Base-by-base conservation (phyloP, 2,113 vertebrate species). In the Salvelinus sp. region DNA sequence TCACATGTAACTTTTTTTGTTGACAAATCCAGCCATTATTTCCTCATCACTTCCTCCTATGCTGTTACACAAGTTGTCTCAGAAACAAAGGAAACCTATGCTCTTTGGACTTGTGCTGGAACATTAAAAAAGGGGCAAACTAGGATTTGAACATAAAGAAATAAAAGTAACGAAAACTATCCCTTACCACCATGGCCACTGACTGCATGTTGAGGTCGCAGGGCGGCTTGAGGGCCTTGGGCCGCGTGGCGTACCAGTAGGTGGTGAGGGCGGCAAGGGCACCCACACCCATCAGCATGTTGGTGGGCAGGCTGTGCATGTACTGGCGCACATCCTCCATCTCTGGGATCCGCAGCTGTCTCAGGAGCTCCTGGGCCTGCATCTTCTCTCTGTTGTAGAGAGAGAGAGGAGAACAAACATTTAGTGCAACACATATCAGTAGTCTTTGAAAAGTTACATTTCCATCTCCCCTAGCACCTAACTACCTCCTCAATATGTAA, bases 181-280 rank as follows among this genome's bases (percentile, higher is more conserved):
- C 47, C 76, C 94, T 88, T 85, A 98, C 97, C 88, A 94, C 84
- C 10, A 97, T 77, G 90, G 97, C 96, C 86, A 96, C 83, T 0
- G 98, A 99, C 84, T 99, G 98, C 94, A 95, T 91, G 47, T 89
- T 76, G 70, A 98, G 92, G 85, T 99, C 96, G 44, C 96, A 98
- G 22, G 96, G 95, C 0, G 96, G 95, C 71, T 95, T 95, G 75
- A 98, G 90, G 54, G 98, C 95, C 81, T 92, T 96, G 0, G 97
- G 96, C 66, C 97, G 92, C 0, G 96, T 96, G 70, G 95, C 95
- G 1, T 96, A 95, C 98, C 97, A 98, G 91, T 98, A 99, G 6
- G 97, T 98, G 0, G 96, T 97, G 77, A 99, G 88, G 0, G 97
- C 97, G 0, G 97, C 97, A 0, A 99, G 95, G 1, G 96, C 97